Evolutionary conservation across 1,140 invertebrate genomes (phyloP), one percentile per base, ranked within the genome.

Genomic region (Drosophila parabipectinata): DNA sequence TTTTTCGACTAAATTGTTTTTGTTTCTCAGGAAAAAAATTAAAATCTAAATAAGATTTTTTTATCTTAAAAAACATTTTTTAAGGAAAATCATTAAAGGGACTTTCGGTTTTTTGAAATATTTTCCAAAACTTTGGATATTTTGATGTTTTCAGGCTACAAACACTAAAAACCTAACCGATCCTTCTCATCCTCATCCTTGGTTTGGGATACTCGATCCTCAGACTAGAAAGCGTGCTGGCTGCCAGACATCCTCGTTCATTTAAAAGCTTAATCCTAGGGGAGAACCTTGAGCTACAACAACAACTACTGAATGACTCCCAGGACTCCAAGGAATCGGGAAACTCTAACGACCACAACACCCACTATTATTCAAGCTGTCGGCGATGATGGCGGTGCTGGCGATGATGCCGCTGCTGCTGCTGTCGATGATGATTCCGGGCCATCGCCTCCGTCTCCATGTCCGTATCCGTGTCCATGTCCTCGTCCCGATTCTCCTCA

Each of bases 261-360:
- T 68, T 68, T 69, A 69, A 69, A 69, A 69, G 63, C 66, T 68
- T 68, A 69, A 50, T 67, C 26, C 66, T 69, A 69, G 44, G 64
- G 62, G 51, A 56, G 66, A 69, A 69, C 62, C 62, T 69, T 69
- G 62, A 69, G 62, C 66, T 68, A 69, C 66, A 69, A 69, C 66
- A 69, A 67, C 59, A 69, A 69, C 62, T 69, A 69, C 62, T 68
- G 64, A 66, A 66, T 66, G 61, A 67, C 64, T 37, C 62, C 54
- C 41, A 26, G 21, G 51, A 50, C 15, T 30, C 15, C 41, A 18
- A 18, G 5, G 12, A 14, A 45, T 45, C 41, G 14, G 39, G 14
- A 41, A n/a, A 44, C 41, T 18, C 15, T 44, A 44, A 47, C 15
- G 15, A 18, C 18, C 44, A 47, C 39, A 12, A n/a, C 15, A 47